Evolutionary conservation across 1,140 invertebrate species (phyloP).

Genomic region (Microplitis mediator): DNA sequence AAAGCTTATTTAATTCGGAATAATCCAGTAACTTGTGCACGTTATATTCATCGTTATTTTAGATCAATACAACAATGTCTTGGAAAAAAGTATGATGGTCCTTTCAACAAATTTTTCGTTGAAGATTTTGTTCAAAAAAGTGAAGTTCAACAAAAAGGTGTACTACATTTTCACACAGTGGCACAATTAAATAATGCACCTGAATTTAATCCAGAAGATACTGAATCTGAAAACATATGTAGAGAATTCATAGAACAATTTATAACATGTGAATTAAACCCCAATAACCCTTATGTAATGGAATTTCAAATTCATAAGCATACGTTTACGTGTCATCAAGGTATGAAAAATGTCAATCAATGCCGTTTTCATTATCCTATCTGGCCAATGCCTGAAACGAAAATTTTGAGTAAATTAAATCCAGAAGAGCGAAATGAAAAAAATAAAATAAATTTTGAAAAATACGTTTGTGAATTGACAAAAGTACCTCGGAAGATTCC

Average conservation of each 20-base stretch:
- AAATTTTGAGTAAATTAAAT: background rate
- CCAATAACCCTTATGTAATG: background rate
- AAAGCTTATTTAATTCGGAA: conserved; percentile 1
- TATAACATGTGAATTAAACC: background rate
- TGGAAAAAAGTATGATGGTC: background rate
- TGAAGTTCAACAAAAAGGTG: conserved; percentile 4
- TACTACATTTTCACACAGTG: background rate
- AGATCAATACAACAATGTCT: background rate
- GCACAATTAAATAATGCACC: background rate
- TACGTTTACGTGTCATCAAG: background rate
- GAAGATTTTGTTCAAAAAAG: background rate
- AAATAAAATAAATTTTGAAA: background rate
- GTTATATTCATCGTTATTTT: background rate
- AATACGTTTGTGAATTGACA: background rate
- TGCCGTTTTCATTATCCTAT: conserved; percentile 6
- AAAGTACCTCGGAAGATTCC: background rate
- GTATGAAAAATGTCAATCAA: background rate
- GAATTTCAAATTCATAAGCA: background rate
- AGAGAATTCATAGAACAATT: background rate
- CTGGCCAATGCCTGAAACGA: background rate
- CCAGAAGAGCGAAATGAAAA: background rate
- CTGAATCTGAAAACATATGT: background rate
- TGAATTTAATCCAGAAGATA: background rate
- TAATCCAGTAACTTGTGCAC: background rate
- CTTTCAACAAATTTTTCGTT: background rate